Conservation (phyloP, 2,113 vertebrate genomes). For the Atherinomorus stipes region DNA sequence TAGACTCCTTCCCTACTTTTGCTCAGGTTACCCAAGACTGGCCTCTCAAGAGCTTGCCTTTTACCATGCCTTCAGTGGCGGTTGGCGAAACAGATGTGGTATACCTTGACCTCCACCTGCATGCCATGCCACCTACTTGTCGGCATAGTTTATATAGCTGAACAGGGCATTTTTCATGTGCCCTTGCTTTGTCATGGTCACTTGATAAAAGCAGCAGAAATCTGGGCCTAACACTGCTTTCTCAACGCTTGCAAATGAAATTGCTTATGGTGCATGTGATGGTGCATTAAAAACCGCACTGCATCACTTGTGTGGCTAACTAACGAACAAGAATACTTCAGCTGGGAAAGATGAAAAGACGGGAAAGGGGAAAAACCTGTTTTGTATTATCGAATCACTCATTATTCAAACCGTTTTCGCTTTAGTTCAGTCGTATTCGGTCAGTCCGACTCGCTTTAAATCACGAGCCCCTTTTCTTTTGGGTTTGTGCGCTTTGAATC, state of each 20-base stretch:
- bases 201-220: conserved; percentile 35
- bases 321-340: conserved; percentile 23
- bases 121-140: conserved; percentile 64
- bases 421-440: neutral
- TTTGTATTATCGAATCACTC: neutral
- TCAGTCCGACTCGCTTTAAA: neutral
- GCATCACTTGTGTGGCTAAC: conserved; percentile 43
- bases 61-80: conserved; percentile 83
- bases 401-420: neutral
- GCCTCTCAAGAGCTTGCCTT: conserved; percentile 82
- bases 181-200: conserved; percentile 53
- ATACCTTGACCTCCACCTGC: conserved; percentile 76
- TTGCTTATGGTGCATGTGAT: conserved; percentile 63
- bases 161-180: conserved; percentile 18
- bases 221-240: conserved; percentile 56
- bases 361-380: too few species aligned
- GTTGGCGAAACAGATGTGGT: conserved; percentile 84
- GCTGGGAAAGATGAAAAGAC: too few species aligned
- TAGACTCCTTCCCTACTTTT: conserved; percentile 80
- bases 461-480: neutral
- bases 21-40: conserved; percentile 85
- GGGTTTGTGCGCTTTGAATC: neutral
- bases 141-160: conserved; percentile 38
- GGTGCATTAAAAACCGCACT: conserved; percentile 44
- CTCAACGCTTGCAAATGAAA: conserved; percentile 55